Evolutionary conservation across 2,113 vertebrate species (phyloP).

Genomic region (Orthonyx spaldingii): DNA sequence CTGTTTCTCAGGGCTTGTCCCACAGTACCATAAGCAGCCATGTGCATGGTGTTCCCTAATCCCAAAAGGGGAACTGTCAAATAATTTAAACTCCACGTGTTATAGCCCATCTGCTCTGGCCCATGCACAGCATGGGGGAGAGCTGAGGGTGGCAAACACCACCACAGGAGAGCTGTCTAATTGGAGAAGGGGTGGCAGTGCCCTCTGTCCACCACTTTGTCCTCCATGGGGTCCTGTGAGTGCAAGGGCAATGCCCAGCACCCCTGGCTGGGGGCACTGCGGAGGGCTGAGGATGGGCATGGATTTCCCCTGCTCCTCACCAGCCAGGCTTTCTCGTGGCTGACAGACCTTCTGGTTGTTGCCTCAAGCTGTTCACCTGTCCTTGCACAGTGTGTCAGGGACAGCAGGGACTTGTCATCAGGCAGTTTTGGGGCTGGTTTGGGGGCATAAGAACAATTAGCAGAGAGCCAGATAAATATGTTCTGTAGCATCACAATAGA

Average conservation of each 20-base stretch:
- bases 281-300: not conserved
- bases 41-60: not conserved
- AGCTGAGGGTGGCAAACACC: not conserved
- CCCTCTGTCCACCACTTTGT: not conserved
- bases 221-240: not conserved
- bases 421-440: not conserved
- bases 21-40: rapidly evolving
- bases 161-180: not conserved
- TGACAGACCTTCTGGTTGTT: not conserved
- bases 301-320: not conserved
- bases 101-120: not conserved
- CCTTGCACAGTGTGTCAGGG: not conserved
- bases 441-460: not conserved
- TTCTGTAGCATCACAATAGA: not conserved
- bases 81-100: not conserved
- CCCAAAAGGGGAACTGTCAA: not conserved
- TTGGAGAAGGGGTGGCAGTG: not conserved
- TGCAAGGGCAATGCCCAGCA: not conserved
- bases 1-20: not conserved
- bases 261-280: rapidly evolving
- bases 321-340: not conserved
- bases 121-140: not conserved
- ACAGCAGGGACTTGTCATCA: not conserved
- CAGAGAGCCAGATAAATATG: not conserved
- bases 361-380: not conserved